Base-by-base conservation (phyloP, 2,888 invertebrate species). In the Cenopis cana region DNA sequence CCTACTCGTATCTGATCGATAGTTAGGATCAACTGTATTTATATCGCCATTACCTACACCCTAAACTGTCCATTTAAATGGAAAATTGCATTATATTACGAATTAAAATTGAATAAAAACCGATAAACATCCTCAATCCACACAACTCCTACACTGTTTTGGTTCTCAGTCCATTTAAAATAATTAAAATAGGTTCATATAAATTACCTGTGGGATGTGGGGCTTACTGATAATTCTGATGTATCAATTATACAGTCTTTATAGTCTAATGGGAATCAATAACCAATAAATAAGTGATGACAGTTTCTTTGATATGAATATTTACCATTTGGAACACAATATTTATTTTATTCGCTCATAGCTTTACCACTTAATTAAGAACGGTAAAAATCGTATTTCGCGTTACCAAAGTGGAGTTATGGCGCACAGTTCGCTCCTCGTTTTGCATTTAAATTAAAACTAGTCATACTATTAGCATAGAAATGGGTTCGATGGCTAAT, bases 401-500 rank as follows among this genome's bases (percentile, higher is more conserved):
- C 65, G 55, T 66, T 66, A 60, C 65, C 41, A 38, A 61, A 66
- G 36, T 72, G 56, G 69, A 74, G 76, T 76, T 75, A 74, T 75
- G 75, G 75, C 74, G 74, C 24, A 52, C 67, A 69, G 67, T 73
- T 73, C 59, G 71, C 75, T 75, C 60, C 79, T 81, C 78, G 82
- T 83, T 85, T 88, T 82, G 83, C 85, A 85, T 86, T 85, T 86
- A 85, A 75, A 75, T 75, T 73, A 86, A 85, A 86, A 87, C 87
- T 87, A 87, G 85, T 84, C 82, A 79, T 77, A 77, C 76, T 84
- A 89, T 89, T 89, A 88, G 85, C 89, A 89, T 89, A 88, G 86
- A 88, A 87, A 89, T 87, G 82, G 88, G 83, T 88, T 89, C 87
- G 89, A 91, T 89, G 83, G 89, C 88, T 92, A 92, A 92, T 93